Conservation (phyloP, 2,113 vertebrate species). For the Capreolus pygargus region DNA sequence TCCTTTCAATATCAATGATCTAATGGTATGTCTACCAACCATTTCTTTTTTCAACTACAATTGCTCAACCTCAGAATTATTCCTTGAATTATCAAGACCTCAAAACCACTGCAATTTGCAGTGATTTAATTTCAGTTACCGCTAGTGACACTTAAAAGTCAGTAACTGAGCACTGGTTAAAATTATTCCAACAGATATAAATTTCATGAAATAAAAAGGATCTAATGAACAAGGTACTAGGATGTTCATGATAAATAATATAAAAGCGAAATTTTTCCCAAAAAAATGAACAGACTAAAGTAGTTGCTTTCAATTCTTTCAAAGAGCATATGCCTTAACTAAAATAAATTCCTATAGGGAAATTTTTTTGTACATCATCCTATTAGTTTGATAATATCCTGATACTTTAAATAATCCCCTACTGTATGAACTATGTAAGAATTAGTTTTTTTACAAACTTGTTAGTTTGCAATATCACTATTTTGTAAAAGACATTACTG, state of each 20-base stretch:
- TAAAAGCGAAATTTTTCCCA: background rate
- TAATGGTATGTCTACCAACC: background rate
- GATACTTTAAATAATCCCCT: slow-evolving; percentile 48
- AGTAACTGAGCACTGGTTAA: background rate
- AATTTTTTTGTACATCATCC: background rate
- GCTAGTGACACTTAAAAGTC: background rate
- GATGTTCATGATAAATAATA: background rate
- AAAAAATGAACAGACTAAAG: background rate
- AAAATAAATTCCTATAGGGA: background rate
- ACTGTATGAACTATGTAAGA: slow-evolving; percentile 13
- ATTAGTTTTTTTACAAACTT: slow-evolving; percentile 19
- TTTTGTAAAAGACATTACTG: slow-evolving; percentile 75
- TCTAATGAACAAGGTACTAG: background rate
- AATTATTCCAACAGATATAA: slow-evolving; percentile 21
- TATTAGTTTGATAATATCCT: slow-evolving; percentile 11
- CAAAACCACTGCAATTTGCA: background rate
- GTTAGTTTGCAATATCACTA: slow-evolving; percentile 64
- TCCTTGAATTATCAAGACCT: background rate
- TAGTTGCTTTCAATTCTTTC: background rate
- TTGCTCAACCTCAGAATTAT: background rate
- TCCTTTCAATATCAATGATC: background rate
- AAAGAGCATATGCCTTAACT: background rate
- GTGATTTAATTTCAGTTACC: background rate
- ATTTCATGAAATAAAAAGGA: background rate
- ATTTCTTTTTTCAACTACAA: background rate